Base-by-base conservation (phyloP, 2,888 invertebrate species). In the Oscheius sp. region DNA sequence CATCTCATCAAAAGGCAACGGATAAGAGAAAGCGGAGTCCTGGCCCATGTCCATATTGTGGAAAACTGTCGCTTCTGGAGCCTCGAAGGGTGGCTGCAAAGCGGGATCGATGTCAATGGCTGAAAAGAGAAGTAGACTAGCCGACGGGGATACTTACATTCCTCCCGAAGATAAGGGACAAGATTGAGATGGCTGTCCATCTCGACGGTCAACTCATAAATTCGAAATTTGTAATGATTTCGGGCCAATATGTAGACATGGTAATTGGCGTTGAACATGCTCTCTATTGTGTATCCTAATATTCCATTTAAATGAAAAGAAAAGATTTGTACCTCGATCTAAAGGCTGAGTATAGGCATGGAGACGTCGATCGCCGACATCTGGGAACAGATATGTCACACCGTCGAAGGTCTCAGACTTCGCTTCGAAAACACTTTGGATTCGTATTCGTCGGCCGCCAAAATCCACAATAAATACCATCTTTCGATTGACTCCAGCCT, bases 391-490 rank as follows among this genome's bases (percentile, higher is more conserved):
- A n/a, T 27, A 58, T 12, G 27, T 25, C 12, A 29, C n/a, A 13
- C 29, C 27, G 16, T 49, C n/a, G 49, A 49, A 3, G 49, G 18
- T n/a, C n/a, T 49, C 6, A 7, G 49, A 25, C 27, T 27, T 25
- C 1, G 25, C 25, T 7, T 25, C 27, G 29, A 25, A 58, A 1
- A 58, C n/a, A 29, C 58, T 58, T 29, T 58, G 58, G 1, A 58
- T 27, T 5, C 58, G 58, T 16, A 58, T 13, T 13, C 58, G 9
- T 12, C 58, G 25, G 16, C 58, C 58, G 3, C 25, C n/a, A 25
- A 29, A n/a, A 58, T 58, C 58, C 9, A 58, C 58, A 23, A 58
- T 58, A 23, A 58, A 27, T 12, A 58, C 29, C 58, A 58, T 58
- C 27, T 27, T 58, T 7, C 29, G 58, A 13, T 35, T 35, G 49